Evolutionary conservation across 2,113 vertebrate genomes (phyloP), one percentile per base, ranked within the genome.

Genomic region (Leucoraja erinaceus): DNA sequence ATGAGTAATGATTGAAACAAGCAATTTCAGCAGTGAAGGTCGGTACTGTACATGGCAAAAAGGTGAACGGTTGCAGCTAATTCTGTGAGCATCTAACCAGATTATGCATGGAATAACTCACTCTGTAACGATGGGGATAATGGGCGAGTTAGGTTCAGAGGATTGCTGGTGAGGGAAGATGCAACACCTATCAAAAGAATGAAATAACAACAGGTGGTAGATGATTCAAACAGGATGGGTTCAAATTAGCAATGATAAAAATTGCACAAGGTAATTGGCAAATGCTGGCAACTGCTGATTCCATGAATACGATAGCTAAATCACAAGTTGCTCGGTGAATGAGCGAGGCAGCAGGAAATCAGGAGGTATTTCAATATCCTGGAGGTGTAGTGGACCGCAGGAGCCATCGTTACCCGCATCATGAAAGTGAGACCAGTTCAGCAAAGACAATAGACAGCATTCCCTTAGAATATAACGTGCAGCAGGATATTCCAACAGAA

Each of bases 171-270:
- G 12, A 56, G 4, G 54, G 22, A 61, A 54, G 59, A 84, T 54
- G 59, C 59, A 84, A 84, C 54, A 84, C 22, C 81, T 84, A 84
- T 28, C 54, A 84, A 61, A 84, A 61, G 81, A 84, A 59, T 59
- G 81, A 59, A 84, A n/a, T 59, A 84, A 59, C 81, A 59, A 56
- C 54, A n/a, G 81, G 81, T 56, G 54, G 54, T 84, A 84, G 79
- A 84, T 84, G 54, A 54, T 84, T 54, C 54, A 84, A 84, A 22
- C 81, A 84, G 81, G 81, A 84, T 84, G 81, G 22, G 81, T 84
- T 59, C 81, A 84, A 84, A 84, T 84, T 84, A 84, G 81, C 25
- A 61, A 84, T 84, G 81, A 84, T 61, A 61, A 61, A 61, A 84
- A 54, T 84, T 84, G 81, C 54, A n/a, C 56, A 10, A 59, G 12